These are phyloP conservation scores for Parapsyche elsis DNA, from an alignment of 1,140 invertebrate genomes.

Conservation along the genomic window DNA sequence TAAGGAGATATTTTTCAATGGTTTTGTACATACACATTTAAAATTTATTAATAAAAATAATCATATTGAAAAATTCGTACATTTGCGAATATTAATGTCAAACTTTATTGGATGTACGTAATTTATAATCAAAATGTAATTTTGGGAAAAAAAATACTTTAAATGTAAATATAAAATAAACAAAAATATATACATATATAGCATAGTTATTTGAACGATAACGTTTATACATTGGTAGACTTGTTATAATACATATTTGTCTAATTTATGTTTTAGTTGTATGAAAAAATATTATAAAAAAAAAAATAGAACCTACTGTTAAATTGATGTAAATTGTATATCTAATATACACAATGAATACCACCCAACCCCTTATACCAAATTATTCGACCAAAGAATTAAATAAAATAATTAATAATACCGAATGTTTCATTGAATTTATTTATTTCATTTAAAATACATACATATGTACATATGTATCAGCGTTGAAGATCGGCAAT, in stretches of 20 bases:
- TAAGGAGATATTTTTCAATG: background rate
- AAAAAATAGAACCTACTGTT: slow-evolving; percentile 4
- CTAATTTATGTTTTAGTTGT: slow-evolving; percentile 22
- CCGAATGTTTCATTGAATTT: background rate
- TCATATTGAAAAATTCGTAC: background rate
- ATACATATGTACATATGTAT: too few relatives aligned
- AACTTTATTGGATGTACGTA: slow-evolving; percentile 2
- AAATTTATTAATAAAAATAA: slow-evolving; percentile 3
- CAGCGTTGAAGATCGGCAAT: too few relatives aligned
- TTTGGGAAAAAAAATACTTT: background rate
- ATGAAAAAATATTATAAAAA: slow-evolving; percentile 3
- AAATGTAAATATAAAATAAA: slow-evolving; percentile 12
- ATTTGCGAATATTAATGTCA: slow-evolving; percentile 5
- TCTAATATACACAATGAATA: background rate
- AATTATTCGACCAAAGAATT: slow-evolving; percentile 55
- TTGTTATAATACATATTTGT: slow-evolving; percentile 32
- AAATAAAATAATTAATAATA: slow-evolving; percentile 43
- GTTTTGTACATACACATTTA: slow-evolving; percentile 9
- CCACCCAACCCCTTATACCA: slow-evolving; percentile 41
- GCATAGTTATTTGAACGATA: slow-evolving; percentile 6
- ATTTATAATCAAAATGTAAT: background rate
- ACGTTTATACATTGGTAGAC: slow-evolving; percentile 13
- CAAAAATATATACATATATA: background rate
- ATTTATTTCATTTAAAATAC: background rate
- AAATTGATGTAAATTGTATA: slow-evolving; percentile 33